These are phyloP conservation scores for Danio choprae DNA, from an alignment of 2,797 vertebrate genomes.

Conservation along the genomic window DNA sequence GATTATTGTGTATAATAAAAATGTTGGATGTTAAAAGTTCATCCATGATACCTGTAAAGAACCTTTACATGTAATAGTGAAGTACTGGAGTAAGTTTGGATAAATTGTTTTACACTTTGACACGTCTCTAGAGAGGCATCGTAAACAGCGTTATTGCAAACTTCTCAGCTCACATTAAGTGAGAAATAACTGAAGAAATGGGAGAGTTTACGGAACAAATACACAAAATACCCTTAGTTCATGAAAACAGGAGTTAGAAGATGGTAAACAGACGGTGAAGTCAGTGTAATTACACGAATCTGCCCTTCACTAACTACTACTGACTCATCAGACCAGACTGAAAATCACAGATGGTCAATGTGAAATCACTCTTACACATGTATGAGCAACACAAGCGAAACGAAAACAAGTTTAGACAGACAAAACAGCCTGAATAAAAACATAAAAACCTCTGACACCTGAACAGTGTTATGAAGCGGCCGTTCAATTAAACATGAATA, in stretches of 20 bases:
- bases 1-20: no score
- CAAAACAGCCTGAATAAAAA: background rate
- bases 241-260: background rate
- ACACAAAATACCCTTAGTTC: background rate
- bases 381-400: slow-evolving; percentile 41
- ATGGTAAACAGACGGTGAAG: slow-evolving; percentile 26
- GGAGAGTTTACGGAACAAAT: background rate
- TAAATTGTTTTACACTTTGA: background rate
- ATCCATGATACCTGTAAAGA: no score
- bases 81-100: background rate
- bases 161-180: background rate
- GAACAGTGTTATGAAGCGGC: background rate
- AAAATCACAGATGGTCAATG: slow-evolving; percentile 36
- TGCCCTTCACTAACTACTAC: slow-evolving; percentile 14
- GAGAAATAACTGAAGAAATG: no score
- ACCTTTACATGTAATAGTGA: no score
- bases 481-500: background rate
- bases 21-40: no score
- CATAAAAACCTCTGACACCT: background rate
- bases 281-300: slow-evolving; percentile 7
- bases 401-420: slow-evolving; percentile 18
- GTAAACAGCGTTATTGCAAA: background rate
- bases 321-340: slow-evolving; percentile 49
- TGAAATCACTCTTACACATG: slow-evolving; percentile 31
- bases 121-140: background rate